Base-by-base conservation (phyloP, 1,140 invertebrate genomes). In the Triops longicaudatus region DNA sequence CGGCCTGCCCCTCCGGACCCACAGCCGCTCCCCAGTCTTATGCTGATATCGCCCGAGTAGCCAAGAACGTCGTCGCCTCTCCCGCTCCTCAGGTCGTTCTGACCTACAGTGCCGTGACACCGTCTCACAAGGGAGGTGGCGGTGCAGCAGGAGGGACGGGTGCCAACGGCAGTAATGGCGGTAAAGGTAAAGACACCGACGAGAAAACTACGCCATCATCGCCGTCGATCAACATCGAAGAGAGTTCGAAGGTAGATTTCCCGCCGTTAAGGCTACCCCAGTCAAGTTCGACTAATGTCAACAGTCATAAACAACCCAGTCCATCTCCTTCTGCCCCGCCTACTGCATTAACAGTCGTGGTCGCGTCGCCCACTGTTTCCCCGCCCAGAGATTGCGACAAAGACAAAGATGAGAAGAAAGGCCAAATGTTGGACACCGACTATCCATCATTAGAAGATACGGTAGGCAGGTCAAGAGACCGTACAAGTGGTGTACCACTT, bases 1-100 rank as follows among this genome's bases (percentile, higher is more conserved):
- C 76, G 31, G 72, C 73, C 37, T 73, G 73, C 72, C 76, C 71
- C 17, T 77, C 76, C 41, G 76, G 72, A 31, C 76, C 76, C 22
- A 12, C 74, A 27, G 27, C 74, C 37, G 74, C 26, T 42, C 72
- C 76, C 1, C 73, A 44, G n/a, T 77, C 76, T 12, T 77, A 77
- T 72, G 76, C 76, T 73, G 76, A 77, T 44, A 77, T 77, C 26
- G 72, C 72, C 6, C 76, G 76, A 4, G 50, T 63, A 14, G 50
- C 50, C 0, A 63, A 63, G 22, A 22, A n/a, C 50, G 50, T 22
- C 14, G 17, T 22, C 17, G 10, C 50, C 17, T 22, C 50, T 17
- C 7, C 50, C 17, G 22, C 50, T 17, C 14, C 50, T 5, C 14
- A 63, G 10, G 50, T 63, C 10, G 50, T 63, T 5, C 50, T 63